Conservation (phyloP, 2,113 vertebrate species). For the Ctenodactylus gundi region DNA sequence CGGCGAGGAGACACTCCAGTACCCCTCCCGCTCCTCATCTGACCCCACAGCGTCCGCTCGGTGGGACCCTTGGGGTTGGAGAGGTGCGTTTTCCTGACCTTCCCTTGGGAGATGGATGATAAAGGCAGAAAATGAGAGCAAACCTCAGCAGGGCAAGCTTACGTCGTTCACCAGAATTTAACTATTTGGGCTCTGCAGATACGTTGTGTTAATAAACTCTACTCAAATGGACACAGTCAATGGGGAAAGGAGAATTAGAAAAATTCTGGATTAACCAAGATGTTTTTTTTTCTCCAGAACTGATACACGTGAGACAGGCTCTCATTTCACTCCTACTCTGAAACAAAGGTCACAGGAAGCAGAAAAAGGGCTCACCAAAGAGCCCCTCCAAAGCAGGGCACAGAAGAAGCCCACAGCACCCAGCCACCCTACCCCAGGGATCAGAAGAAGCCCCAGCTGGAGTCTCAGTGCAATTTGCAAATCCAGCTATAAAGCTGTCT, state of each 20-base stretch:
- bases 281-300: constrained; percentile 26
- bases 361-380: not conserved
- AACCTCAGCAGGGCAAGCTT: not conserved
- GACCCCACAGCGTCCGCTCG: too few species aligned
- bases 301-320: not conserved
- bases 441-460: not conserved
- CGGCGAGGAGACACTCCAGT: not conserved
- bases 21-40: not conserved
- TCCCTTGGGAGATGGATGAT: not conserved
- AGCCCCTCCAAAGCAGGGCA: not conserved
- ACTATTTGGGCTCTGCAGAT: not conserved
- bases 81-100: not conserved
- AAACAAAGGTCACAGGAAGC: not conserved
- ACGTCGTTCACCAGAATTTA: not conserved
- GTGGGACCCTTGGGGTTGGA: not conserved
- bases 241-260: not conserved
- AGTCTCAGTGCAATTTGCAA: not conserved
- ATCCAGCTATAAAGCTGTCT: constrained; percentile 12
- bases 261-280: constrained; percentile 9
- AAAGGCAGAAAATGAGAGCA: not conserved
- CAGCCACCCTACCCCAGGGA: not conserved
- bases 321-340: not conserved
- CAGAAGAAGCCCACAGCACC: not conserved
- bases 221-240: not conserved
- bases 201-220: not conserved